Base-by-base conservation (phyloP, 2,797 vertebrate species). In the Sebastes iracundus region DNA sequence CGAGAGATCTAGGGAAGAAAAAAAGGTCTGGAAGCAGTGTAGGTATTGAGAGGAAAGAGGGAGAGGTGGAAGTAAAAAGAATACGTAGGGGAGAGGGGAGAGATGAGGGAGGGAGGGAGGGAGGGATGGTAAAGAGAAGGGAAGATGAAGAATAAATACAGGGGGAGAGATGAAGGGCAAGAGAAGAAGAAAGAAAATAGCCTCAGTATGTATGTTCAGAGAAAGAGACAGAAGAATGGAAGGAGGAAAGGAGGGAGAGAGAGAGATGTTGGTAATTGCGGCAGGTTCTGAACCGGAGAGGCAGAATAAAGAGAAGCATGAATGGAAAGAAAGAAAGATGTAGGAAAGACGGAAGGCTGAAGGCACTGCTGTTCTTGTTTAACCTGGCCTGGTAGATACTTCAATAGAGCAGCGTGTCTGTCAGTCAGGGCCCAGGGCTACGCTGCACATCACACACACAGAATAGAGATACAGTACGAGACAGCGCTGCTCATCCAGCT, bases 381-480 rank as follows among this genome's bases (percentile, higher is more conserved):
- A 83, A 84, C 77, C 77, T 70, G 75, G 56, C 33, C 74, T 20
- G 35, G 42, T 25, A 33, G 52, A 64, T 14, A 7, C 65, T 83
- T 72, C 59, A 75, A 35, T 86, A 75, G 65, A 77, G 18, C 55
- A 18, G 7, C 2, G 69, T 78, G 7, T 80, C 25, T 58, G 35
- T 35, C 35, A 35, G 83, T 72, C 75, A 72, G 72, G 20, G 85
- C 83, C 77, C 18, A 33, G 42, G 35, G 85, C 70, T 12, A 6
- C 25, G 25, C 61, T 52, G 88, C 62, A 67, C 73, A 72, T 82
- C 80, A 58, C 72, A 79, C 22, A 5, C 6, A 74, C 38, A 66
- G 64, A 67, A 74, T 2, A 77, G 56, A 77, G 71, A 81, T 22
- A 46, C 69, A 75, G 71, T 22, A 7, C 2, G 32, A 7, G 70